phyloP scores from a whole-genome alignment of 2,888 invertebrate genomes.

The Brachynemurus nebulosus region DNA sequence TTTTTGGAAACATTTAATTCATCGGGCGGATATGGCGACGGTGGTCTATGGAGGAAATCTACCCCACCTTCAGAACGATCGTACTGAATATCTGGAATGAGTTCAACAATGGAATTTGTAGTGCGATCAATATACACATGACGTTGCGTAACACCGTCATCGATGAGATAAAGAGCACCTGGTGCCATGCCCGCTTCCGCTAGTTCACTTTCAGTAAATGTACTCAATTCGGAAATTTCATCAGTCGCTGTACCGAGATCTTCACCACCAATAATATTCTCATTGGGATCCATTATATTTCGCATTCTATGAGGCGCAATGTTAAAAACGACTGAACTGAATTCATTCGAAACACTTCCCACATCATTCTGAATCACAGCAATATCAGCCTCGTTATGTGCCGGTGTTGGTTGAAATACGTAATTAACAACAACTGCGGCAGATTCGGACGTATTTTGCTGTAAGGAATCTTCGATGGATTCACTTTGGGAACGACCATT shows the following conservation, averaged over 20 bases:
- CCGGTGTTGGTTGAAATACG: neutral
- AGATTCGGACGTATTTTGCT: too few relatives aligned
- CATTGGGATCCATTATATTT: neutral
- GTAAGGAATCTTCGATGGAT: too few relatives aligned
- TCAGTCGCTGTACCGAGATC: neutral
- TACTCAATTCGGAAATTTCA: slow-evolving; percentile 6
- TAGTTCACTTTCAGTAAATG: slow-evolving; percentile 6
- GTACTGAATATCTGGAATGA: slow-evolving; percentile 4
- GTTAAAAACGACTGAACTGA: slow-evolving; percentile 2
- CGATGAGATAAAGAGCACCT: neutral
- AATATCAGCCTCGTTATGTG: neutral
- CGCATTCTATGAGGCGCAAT: neutral
- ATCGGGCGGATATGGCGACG: slow-evolving; percentile 15
- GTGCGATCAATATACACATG: slow-evolving; percentile 7
- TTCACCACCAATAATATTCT: neutral
- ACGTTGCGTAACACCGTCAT: neutral
- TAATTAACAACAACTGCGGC: slow-evolving; percentile 6
- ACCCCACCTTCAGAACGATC: slow-evolving; percentile 1
- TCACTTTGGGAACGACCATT: too few relatives aligned
- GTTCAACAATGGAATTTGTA: neutral
- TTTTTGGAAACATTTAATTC: neutral
- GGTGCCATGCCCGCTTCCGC: neutral
- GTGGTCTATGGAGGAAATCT: slow-evolving; percentile 6
- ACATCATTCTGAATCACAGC: slow-evolving; percentile 1
- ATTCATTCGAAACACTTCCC: slow-evolving; percentile 7